phyloP scores from a whole-genome alignment of 2,113 vertebrate genomes.

The Ammodramus savannarum region DNA sequence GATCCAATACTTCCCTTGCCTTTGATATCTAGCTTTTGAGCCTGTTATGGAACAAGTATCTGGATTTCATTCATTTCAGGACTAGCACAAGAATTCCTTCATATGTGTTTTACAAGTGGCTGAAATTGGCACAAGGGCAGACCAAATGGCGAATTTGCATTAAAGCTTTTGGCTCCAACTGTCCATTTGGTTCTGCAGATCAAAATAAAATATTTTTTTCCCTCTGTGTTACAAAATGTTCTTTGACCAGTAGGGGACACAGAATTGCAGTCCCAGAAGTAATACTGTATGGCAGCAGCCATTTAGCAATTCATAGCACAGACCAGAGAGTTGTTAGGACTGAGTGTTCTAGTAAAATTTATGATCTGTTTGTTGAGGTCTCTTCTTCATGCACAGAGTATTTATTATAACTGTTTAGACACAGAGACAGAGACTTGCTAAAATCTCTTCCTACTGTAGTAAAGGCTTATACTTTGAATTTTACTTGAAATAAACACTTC shows the following conservation, averaged over 20 bases:
- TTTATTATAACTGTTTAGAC: neutral
- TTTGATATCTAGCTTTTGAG: neutral
- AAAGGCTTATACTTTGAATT: neutral
- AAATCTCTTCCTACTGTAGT: neutral
- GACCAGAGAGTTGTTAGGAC: fast-evolving
- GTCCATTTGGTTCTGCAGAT: neutral
- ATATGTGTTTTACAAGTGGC: fast-evolving
- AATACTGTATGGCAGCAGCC: neutral
- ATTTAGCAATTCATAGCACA: neutral
- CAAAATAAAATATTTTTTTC: neutral
- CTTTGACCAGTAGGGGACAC: neutral
- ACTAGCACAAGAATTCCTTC: neutral
- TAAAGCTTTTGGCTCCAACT: neutral
- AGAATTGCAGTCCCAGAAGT: neutral
- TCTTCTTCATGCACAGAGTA: neutral
- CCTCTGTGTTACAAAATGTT: neutral
- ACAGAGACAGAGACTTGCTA: neutral
- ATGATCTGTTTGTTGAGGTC: neutral
- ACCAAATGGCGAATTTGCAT: neutral
- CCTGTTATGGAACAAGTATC: neutral
- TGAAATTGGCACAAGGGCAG: neutral
- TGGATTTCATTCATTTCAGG: neutral
- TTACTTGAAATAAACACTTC: neutral
- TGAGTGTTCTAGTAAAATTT: neutral
- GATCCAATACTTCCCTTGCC: neutral